These are phyloP conservation scores for Acromyrmex heyeri DNA, from an alignment of 1,140 invertebrate species.

Conservation along the genomic window DNA sequence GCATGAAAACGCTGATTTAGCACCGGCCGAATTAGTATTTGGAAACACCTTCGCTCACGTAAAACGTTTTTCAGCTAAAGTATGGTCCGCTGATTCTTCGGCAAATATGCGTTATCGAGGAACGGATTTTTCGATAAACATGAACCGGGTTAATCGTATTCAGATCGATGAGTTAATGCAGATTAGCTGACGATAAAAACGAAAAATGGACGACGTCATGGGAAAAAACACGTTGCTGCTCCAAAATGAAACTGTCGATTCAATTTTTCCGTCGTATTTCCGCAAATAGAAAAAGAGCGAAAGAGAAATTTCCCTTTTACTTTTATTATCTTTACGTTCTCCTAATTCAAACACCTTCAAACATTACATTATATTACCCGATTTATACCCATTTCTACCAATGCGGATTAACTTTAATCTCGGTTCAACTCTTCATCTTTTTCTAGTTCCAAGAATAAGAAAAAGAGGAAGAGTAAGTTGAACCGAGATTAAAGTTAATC, in stretches of 20 bases:
- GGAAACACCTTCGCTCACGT: slow-evolving; percentile 7
- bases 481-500: too few species aligned
- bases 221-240: neutral
- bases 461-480: too few species aligned
- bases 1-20: slow-evolving; percentile 42
- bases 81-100: neutral
- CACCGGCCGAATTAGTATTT: slow-evolving; percentile 15
- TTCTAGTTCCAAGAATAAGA: too few species aligned
- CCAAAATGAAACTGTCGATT: neutral
- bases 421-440: too few species aligned
- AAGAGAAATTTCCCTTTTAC: neutral
- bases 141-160: slow-evolving; percentile 28
- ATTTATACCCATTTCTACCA: neutral
- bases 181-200: slow-evolving; percentile 16
- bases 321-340: neutral
- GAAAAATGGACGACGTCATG: neutral
- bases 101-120: neutral
- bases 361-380: neutral
- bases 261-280: too few species aligned
- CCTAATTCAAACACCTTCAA: neutral
- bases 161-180: slow-evolving; percentile 4
- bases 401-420: too few species aligned
- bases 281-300: neutral
- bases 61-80: neutral
- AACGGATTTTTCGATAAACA: neutral